A percentile compares a stretch with the other conserved stretches of the same genome.
phyloP scores from a whole-genome alignment of 1,140 invertebrate genomes.

The Pseudomyrmex gracilis region DNA sequence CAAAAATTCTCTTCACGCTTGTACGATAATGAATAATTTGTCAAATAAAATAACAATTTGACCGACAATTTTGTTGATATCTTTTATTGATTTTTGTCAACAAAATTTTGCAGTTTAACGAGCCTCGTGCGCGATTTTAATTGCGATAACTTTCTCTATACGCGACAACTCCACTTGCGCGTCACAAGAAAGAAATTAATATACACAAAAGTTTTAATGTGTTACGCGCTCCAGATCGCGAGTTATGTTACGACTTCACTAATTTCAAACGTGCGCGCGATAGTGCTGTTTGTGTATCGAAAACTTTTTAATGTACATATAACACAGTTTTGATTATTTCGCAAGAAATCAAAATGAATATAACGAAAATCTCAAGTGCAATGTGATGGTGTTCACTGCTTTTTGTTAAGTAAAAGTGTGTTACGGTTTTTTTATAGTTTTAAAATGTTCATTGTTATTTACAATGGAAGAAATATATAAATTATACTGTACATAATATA shows the following conservation, averaged over 20 bases:
- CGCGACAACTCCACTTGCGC: constrained; percentile 9
- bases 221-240: background rate
- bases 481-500: too few species aligned
- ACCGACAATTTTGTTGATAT: constrained; percentile 9
- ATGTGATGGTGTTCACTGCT: background rate
- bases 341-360: constrained; percentile 9
- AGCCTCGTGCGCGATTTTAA: constrained; percentile 4
- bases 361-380: background rate
- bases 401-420: background rate
- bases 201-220: constrained; percentile 15
- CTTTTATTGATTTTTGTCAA: constrained; percentile 11
- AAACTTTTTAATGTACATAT: constrained; percentile 32
- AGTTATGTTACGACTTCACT: constrained; percentile 29
- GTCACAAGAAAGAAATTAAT: constrained; percentile 36
- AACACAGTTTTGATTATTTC: background rate
- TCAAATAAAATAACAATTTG: constrained; percentile 4
- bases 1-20: background rate
- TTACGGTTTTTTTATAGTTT: background rate
- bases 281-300: background rate
- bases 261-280: background rate
- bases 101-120: constrained; percentile 18
- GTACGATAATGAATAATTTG: background rate
- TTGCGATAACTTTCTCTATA: constrained; percentile 33
- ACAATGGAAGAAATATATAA: too few species aligned
- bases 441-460: too few species aligned